Percentiles rank a stretch among this genome's conserved stretches.
Conservation (phyloP, 1,140 invertebrate genomes). For the Mya arenaria region DNA sequence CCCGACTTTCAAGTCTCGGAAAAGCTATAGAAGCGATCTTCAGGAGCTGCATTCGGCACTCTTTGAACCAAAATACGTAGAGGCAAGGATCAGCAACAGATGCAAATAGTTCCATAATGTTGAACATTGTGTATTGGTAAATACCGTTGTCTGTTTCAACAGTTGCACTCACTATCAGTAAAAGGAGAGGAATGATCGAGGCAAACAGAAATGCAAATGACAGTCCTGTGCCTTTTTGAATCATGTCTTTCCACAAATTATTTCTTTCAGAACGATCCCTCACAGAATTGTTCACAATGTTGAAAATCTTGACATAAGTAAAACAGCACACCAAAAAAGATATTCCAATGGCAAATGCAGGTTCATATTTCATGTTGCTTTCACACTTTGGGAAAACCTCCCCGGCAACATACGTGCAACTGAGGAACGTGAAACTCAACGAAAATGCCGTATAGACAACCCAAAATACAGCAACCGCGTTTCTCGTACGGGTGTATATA, state of each 20-base stretch:
- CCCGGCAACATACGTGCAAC: background rate
- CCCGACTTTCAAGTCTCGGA: background rate
- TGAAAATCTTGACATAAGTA: too few species aligned
- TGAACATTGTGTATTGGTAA: background rate
- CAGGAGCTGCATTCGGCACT: background rate
- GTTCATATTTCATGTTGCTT: background rate
- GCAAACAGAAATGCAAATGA: background rate
- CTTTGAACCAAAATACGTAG: slow-evolving; percentile 18
- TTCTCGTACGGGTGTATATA: background rate
- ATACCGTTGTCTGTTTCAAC: background rate
- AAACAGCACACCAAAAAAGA: too few species aligned
- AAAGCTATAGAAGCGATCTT: background rate
- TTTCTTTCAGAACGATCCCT: too few species aligned
- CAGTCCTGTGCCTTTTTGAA: background rate
- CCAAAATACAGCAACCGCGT: background rate
- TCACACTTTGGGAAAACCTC: background rate
- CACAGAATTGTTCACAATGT: too few species aligned
- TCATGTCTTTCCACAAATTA: background rate
- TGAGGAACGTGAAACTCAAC: background rate
- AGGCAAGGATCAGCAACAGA: slow-evolving; percentile 7
- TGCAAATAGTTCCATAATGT: background rate
- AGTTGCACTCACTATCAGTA: background rate
- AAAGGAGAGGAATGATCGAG: background rate
- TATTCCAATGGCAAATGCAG: too few species aligned
- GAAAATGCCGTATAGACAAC: background rate